A percentile compares a stretch with the other conserved stretches of the same genome.
phyloP scores from a whole-genome alignment of 2,888 invertebrate species.

The Lepidonotus clava region DNA sequence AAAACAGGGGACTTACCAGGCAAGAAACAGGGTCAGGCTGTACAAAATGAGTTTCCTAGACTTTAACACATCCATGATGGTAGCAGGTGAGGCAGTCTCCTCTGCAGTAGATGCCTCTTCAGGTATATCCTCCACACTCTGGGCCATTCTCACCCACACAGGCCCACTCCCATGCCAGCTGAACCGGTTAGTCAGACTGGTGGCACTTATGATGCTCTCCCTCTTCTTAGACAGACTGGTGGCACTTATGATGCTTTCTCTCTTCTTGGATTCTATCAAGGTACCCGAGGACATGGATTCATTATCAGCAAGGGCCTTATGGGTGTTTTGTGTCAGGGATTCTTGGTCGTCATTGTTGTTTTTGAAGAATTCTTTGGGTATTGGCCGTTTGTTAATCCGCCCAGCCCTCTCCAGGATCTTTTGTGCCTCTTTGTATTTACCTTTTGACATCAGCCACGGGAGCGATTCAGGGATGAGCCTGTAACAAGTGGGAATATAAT shows the following conservation, averaged over 20 bases:
- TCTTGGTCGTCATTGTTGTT: background rate
- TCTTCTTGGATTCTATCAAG: no score
- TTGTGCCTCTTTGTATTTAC: background rate
- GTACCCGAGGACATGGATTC: no score
- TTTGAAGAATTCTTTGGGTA: background rate
- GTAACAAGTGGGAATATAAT: background rate
- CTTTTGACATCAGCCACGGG: background rate
- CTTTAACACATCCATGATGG: background rate
- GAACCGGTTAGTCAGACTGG: background rate
- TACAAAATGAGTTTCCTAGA: background rate
- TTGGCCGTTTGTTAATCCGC: background rate
- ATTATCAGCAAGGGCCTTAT: no score
- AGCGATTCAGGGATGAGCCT: slow-evolving; percentile 34
- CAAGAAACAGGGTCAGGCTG: background rate
- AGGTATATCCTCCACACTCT: background rate
- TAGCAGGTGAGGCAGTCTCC: background rate
- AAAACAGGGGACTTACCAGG: background rate
- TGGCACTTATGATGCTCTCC: background rate
- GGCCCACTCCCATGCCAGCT: slow-evolving; percentile 2
- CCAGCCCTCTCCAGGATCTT: background rate
- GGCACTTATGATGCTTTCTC: no score
- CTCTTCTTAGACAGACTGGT: background rate
- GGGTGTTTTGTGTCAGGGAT: background rate
- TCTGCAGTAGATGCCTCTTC: background rate
- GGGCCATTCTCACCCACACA: background rate